Percentiles rank a stretch among this genome's conserved stretches.
Evolutionary conservation across 2,888 invertebrate species (phyloP).

Genomic region (Lobophora halterata): DNA sequence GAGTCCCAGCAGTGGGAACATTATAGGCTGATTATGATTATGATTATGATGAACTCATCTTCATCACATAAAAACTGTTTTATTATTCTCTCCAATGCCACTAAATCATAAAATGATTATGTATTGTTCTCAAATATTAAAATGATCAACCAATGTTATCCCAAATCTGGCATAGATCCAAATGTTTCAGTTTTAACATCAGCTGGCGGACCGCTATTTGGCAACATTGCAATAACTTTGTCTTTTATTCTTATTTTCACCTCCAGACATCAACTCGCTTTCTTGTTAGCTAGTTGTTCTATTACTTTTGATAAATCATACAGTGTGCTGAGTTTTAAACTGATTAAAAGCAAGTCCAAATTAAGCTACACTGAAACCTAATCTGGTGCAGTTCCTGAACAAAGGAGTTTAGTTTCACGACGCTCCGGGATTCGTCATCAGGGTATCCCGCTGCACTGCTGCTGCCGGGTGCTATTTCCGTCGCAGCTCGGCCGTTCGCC

Average conservation of each 20-base stretch:
- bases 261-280: conserved; percentile 56
- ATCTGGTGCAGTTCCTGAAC: conserved; percentile 44
- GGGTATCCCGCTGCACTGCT: conserved; percentile 72
- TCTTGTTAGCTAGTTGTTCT: conserved; percentile 36
- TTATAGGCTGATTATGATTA: too few relatives aligned
- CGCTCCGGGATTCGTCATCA: conserved; percentile 61
- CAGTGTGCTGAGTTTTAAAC: neutral
- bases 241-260: conserved; percentile 64
- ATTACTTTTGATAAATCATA: neutral
- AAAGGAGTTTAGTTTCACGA: conserved; percentile 48
- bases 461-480: conserved; percentile 78
- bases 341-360: conserved; percentile 13
- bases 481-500: conserved; percentile 69
- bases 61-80: too few relatives aligned
- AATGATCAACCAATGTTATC: conserved; percentile 25
- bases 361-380: conserved; percentile 32
- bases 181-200: conserved; percentile 55
- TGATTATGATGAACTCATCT: too few relatives aligned
- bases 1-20: too few relatives aligned
- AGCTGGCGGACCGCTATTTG: conserved; percentile 59
- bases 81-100: too few relatives aligned
- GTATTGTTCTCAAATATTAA: conserved; percentile 23
- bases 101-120: conserved; percentile 1
- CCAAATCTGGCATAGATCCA: conserved; percentile 59
- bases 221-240: conserved; percentile 55